Conservation (phyloP, 2,113 vertebrate genomes). For the Neogale vison region DNA sequence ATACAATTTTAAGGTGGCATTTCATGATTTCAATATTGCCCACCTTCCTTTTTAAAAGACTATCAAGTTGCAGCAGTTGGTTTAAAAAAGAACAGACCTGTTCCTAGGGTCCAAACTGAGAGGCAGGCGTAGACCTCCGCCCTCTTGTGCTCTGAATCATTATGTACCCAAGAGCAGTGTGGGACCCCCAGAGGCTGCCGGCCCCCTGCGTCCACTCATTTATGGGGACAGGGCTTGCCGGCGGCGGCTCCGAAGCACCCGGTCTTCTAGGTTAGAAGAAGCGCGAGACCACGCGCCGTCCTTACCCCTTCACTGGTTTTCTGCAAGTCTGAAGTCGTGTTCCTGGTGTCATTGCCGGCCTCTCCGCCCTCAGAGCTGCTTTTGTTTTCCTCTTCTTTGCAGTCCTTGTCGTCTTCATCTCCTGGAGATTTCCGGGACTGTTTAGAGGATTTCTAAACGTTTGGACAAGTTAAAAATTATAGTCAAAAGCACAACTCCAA, state of each 20-base stretch:
- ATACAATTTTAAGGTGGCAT: neutral
- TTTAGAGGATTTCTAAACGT: slow-evolving; percentile 93
- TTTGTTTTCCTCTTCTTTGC: slow-evolving; percentile 96
- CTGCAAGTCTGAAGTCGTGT: slow-evolving; percentile 92
- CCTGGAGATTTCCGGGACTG: slow-evolving; percentile 94
- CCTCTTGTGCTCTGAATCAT: neutral
- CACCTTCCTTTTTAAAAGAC: slow-evolving; percentile 23
- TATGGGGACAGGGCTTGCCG: neutral
- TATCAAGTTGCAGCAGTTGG: neutral
- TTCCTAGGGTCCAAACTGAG: neutral
- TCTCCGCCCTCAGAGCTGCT: slow-evolving; percentile 94
- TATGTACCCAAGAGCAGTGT: neutral
- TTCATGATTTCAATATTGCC: slow-evolving; percentile 29
- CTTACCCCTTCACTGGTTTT: slow-evolving; percentile 93
- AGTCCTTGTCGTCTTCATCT: slow-evolving; percentile 94
- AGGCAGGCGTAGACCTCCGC: neutral
- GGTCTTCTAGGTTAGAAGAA: neutral
- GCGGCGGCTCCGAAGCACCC: neutral
- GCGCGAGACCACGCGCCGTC: neutral
- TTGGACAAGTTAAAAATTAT: slow-evolving; percentile 65
- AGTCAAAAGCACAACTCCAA: slow-evolving; percentile 49
- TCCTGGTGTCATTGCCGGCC: slow-evolving; percentile 93
- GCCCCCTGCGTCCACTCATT: neutral
- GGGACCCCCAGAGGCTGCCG: neutral
- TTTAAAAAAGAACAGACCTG: neutral